Percentiles rank a stretch among this genome's conserved stretches.
phyloP scores from a whole-genome alignment of 1,140 invertebrate species.

The Ceratina calcarata region DNA sequence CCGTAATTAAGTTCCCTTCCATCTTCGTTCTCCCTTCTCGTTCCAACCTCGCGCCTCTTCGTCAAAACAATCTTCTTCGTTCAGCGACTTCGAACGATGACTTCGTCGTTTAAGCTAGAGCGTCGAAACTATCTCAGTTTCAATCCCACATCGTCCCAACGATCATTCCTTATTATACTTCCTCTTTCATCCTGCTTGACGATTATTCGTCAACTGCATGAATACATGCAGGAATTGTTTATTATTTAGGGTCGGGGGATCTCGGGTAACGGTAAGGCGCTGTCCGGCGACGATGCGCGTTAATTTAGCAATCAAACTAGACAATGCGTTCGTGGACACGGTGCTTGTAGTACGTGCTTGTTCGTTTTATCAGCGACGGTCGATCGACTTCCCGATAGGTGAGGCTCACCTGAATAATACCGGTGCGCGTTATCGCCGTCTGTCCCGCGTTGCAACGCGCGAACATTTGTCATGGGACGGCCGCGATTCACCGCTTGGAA shows the following conservation, averaged over 20 bases:
- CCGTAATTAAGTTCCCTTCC: constrained; percentile 67
- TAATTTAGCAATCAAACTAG: constrained; percentile 35
- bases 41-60: constrained; percentile 14
- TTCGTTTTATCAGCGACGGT: background rate
- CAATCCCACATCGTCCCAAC: too few relatives aligned
- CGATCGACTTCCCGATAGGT: constrained; percentile 34
- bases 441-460: background rate
- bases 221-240: too few relatives aligned
- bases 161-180: too few relatives aligned
- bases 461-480: background rate
- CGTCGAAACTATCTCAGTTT: too few relatives aligned
- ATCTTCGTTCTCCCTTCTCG: constrained; percentile 39
- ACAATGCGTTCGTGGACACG: background rate
- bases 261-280: constrained; percentile 17
- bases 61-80: constrained; percentile 28
- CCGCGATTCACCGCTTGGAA: constrained; percentile 41
- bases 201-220: too few relatives aligned
- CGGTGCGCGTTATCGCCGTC: constrained; percentile 16
- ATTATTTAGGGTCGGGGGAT: too few relatives aligned
- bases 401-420: constrained; percentile 1
- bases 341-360: too few relatives aligned
- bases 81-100: background rate
- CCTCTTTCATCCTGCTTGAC: too few relatives aligned
- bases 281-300: background rate
- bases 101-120: background rate